Evolutionary conservation across 2,113 vertebrate genomes (phyloP), one percentile per base, ranked within the genome.

Genomic region (Empidonax traillii): DNA sequence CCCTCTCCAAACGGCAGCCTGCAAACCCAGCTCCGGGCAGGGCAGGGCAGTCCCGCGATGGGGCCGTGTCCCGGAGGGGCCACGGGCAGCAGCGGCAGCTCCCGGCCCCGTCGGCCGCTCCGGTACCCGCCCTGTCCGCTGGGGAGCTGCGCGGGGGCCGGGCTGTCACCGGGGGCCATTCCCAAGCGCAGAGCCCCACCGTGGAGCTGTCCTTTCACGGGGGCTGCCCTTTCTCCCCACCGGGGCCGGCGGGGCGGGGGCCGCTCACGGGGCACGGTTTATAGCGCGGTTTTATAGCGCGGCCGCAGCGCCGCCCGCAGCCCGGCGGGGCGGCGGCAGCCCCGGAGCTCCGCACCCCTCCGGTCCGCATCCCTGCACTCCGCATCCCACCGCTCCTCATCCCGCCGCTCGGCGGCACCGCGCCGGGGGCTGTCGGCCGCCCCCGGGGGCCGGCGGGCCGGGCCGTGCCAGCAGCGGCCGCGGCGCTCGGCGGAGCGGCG

Each of bases 401-500:
- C 47, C 47, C 23, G 4, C 47, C 19, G 37, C 51, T 63, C 71
- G 39, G n/a, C 43, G 11, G 27, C 52, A n/a, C 52, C 24, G 53
- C 79, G 44, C 33, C 20, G 15, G 56, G 18, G 21, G 43, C 55
- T 12, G 30, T 35, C n/a, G 55, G 49, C 80, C 65, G 12, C 39
- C 71, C 55, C 31, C 56, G 63, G 95, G 47, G 90, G 68, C 95
- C 92, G 39, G 39, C 39, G 39, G 39, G 61, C 39, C 66, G 23
- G 11, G 77, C 69, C 43, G 62, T 96, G 97, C 97, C 96, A 89
- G 94, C 10, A 89, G 94, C 96, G 8, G 47, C 82, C 95, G 89
- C 92, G 93, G 97, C 95, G 94, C 93, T 87, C 97, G 97, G 97
- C 94, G 94, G 90, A 95, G 97, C 66, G 87, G 95, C 91, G 18